phyloP scores from a whole-genome alignment of 2,797 vertebrate species.

The Clarias platycephalus region DNA sequence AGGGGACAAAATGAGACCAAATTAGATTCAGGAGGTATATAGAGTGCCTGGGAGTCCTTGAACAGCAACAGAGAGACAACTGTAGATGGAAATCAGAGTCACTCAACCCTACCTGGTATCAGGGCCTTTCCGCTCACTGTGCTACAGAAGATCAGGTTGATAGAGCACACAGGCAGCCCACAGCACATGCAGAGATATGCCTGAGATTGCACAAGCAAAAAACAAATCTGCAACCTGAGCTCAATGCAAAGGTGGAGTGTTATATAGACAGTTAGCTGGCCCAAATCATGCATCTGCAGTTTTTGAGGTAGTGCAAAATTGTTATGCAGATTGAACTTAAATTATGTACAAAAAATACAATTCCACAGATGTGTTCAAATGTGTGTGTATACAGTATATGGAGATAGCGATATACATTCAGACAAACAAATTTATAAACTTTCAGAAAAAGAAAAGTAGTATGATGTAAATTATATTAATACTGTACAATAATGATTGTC shows the following conservation, averaged over 20 bases:
- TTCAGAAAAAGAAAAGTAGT: no score
- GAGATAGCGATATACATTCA: no score
- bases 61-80: slow-evolving; percentile 47
- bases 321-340: slow-evolving; percentile 16
- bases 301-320: slow-evolving; percentile 24
- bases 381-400: no score
- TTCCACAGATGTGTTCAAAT: not conserved
- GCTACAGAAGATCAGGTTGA: slow-evolving; percentile 56
- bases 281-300: slow-evolving; percentile 36
- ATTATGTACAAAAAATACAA: slow-evolving; percentile 28
- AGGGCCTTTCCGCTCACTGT: slow-evolving; percentile 47
- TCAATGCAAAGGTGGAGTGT: slow-evolving; percentile 54
- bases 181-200: slow-evolving; percentile 45
- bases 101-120: slow-evolving; percentile 56
- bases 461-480: no score
- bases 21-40: slow-evolving; percentile 32
- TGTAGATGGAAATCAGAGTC: slow-evolving; percentile 56
- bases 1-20: not conserved
- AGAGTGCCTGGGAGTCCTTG: slow-evolving; percentile 19
- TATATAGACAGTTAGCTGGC: slow-evolving; percentile 50
- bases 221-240: slow-evolving; percentile 48
- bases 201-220: slow-evolving; percentile 57
- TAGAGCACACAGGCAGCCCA: slow-evolving; percentile 48
- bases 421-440: no score
- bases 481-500: no score